phyloP scores from a whole-genome alignment of 2,113 vertebrate genomes.

The Pangasianodon gigas region DNA sequence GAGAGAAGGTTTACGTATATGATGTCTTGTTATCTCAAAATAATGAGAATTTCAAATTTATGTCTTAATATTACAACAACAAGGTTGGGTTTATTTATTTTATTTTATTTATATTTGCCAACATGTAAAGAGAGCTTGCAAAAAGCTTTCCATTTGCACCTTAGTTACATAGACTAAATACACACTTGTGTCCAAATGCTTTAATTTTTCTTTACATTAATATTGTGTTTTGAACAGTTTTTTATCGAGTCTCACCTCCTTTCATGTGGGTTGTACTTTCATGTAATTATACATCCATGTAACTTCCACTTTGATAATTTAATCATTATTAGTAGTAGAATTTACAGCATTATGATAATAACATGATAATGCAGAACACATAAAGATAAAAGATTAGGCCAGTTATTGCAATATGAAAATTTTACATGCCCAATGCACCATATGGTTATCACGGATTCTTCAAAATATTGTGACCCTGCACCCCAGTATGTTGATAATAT shows the following conservation, averaged over 20 bases:
- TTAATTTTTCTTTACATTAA: background rate
- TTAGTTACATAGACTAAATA: too few species aligned
- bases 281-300: background rate
- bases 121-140: background rate
- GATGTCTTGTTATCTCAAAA: too few species aligned
- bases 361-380: background rate
- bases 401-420: background rate
- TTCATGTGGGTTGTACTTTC: background rate
- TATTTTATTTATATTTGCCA: background rate
- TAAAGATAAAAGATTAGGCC: background rate
- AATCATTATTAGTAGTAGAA: background rate
- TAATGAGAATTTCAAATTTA: background rate
- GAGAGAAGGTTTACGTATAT: too few species aligned
- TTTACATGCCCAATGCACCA: background rate
- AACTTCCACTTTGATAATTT: background rate
- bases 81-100: background rate
- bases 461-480: background rate
- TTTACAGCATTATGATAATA: background rate
- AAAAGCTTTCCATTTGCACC: too few species aligned
- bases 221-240: background rate
- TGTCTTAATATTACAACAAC: background rate
- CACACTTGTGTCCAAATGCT: background rate
- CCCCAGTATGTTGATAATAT: background rate
- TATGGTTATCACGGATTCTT: background rate
- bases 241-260: background rate